Percentiles rank a stretch among this genome's conserved stretches.
These are phyloP conservation scores for Chamaetylas fuelleborni DNA, from an alignment of 2,113 vertebrate genomes.

Conservation along the genomic window DNA sequence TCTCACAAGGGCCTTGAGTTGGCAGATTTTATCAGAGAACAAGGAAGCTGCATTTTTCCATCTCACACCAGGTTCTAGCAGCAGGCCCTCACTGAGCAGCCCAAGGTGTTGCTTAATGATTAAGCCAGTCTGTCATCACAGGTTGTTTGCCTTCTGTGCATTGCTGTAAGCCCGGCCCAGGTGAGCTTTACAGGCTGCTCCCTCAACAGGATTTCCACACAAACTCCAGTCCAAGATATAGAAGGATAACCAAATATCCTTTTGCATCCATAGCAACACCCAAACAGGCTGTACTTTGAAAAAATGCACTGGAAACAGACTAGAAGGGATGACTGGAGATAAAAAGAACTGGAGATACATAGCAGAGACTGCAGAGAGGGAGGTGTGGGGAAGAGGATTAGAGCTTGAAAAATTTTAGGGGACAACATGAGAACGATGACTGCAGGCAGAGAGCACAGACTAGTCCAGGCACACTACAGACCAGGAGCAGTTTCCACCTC, in stretches of 20 bases:
- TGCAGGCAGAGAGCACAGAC: not conserved
- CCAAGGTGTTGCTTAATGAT: not conserved
- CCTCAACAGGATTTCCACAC: not conserved
- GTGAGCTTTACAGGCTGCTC: not conserved
- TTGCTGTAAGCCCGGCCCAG: not conserved
- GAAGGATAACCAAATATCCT: not conserved
- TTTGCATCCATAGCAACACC: constrained; percentile 3
- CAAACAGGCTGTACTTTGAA: not conserved
- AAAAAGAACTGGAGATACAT: not conserved
- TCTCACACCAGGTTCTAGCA: not conserved
- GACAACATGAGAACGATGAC: not conserved
- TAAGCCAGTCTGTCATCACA: not conserved
- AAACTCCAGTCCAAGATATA: not conserved
- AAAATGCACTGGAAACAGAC: not conserved
- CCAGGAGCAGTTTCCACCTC: not conserved
- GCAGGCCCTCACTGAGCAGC: not conserved
- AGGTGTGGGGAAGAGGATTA: not conserved
- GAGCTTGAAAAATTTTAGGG: not conserved
- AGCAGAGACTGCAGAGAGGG: not conserved
- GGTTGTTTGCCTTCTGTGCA: not conserved
- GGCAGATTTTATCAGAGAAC: not conserved
- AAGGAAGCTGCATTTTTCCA: not conserved
- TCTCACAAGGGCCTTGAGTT: not conserved
- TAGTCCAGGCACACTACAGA: not conserved
- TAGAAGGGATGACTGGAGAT: not conserved